Evolutionary conservation across 2,888 invertebrate genomes (phyloP).

Genomic region (Drosophila mulleri): DNA sequence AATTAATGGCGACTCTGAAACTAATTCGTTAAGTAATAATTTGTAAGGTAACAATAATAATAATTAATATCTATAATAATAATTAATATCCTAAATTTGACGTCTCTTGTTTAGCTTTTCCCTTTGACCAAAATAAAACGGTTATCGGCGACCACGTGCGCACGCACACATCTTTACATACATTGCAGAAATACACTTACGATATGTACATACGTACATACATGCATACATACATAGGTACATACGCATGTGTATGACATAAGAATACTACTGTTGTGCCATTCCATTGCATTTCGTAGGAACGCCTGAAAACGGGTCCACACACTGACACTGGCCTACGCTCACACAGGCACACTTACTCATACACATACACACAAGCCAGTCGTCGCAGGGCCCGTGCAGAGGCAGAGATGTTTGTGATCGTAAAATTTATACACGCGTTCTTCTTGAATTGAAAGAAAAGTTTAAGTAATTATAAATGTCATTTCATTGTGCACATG

Average conservation of each 20-base stretch:
- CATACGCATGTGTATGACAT: conserved; percentile 28
- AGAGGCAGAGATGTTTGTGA: conserved; percentile 48
- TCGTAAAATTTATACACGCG: conserved; percentile 43
- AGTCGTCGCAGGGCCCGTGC: conserved; percentile 35
- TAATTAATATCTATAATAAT: too few species aligned
- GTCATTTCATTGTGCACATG: conserved; percentile 18
- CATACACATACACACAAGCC: conserved; percentile 12
- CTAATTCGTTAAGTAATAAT: not conserved
- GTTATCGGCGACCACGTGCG: conserved; percentile 43
- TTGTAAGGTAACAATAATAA: too few species aligned
- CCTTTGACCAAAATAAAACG: conserved; percentile 21
- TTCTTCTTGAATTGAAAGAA: conserved; percentile 23
- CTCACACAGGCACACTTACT: conserved; percentile 3
- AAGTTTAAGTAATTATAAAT: conserved; percentile 19
- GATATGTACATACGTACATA: not conserved
- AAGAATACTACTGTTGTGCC: conserved; percentile 37
- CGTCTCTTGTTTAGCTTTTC: not conserved
- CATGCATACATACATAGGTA: not conserved
- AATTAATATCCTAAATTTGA: not conserved
- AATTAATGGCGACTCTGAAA: not conserved
- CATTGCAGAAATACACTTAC: not conserved
- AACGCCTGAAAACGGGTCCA: conserved; percentile 36
- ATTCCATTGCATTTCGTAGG: conserved; percentile 46
- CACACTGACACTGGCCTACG: conserved; percentile 8
- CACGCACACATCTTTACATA: conserved; percentile 37